A percentile compares a stretch with the other conserved stretches of the same genome.
phyloP scores from a whole-genome alignment of 2,888 invertebrate species.

The Cantharis rufa region DNA sequence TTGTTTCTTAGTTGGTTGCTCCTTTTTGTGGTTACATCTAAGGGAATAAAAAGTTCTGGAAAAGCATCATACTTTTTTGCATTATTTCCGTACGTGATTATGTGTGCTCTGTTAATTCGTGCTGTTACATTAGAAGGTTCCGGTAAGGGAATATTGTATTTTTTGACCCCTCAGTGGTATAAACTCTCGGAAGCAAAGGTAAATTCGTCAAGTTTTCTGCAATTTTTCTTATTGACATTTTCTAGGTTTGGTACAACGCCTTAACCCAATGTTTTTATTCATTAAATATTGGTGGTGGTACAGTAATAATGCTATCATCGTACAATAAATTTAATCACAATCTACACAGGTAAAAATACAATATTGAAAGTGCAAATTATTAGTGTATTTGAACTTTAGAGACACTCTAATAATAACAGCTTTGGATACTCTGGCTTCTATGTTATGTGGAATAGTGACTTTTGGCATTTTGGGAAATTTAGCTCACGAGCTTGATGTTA shows the following conservation, averaged over 20 bases:
- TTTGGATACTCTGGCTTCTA: slow-evolving; percentile 79
- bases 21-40: slow-evolving; percentile 70
- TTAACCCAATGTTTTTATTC: slow-evolving; percentile 78
- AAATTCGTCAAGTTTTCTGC: slow-evolving; percentile 41
- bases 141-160: slow-evolving; percentile 74
- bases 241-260: slow-evolving; percentile 76
- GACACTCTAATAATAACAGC: slow-evolving; percentile 81
- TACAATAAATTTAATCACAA: slow-evolving; percentile 72
- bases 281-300: slow-evolving; percentile 73
- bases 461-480: slow-evolving; percentile 83
- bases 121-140: slow-evolving; percentile 72
- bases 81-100: slow-evolving; percentile 79
- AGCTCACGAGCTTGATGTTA: slow-evolving; percentile 66
- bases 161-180: slow-evolving; percentile 78
- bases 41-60: slow-evolving; percentile 77
- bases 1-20: slow-evolving; percentile 70
- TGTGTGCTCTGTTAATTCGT: slow-evolving; percentile 73
- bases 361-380: neutral
- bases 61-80: slow-evolving; percentile 90
- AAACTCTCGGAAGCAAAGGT: slow-evolving; percentile 72
- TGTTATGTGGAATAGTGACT: slow-evolving; percentile 80
- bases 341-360: slow-evolving; percentile 63
- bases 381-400: slow-evolving; percentile 43
- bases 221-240: neutral
- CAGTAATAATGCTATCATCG: slow-evolving; percentile 76